These are phyloP conservation scores for Himalopsyche kuldschensis DNA, from an alignment of 2,888 invertebrate species.

Conservation along the genomic window DNA sequence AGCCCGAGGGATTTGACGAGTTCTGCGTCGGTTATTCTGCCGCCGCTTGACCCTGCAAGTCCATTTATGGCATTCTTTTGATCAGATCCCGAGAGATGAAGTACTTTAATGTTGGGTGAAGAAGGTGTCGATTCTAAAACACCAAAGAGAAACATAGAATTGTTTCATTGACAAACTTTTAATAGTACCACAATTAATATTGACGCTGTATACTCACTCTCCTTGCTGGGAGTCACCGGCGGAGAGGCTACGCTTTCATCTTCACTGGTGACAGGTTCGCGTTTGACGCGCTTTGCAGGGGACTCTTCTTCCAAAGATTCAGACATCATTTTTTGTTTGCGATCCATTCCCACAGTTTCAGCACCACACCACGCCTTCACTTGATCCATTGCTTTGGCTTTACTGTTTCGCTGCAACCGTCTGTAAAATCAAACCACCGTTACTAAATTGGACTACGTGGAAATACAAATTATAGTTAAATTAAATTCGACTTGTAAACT, in stretches of 20 bases:
- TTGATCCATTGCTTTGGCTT: constrained; percentile 78
- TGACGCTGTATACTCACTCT: constrained; percentile 34
- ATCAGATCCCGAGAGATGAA: constrained; percentile 28
- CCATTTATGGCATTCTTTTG: constrained; percentile 52
- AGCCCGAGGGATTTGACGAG: constrained; percentile 59
- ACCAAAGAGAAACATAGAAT: background rate
- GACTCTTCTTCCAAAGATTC: constrained; percentile 51
- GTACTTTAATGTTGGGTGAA: constrained; percentile 32
- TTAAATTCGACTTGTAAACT: background rate
- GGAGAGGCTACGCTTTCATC: constrained; percentile 56
- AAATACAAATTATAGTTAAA: background rate
- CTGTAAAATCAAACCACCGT: constrained; percentile 47
- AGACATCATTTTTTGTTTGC: constrained; percentile 54
- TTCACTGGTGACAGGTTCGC: constrained; percentile 56
- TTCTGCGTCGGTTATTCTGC: constrained; percentile 52
- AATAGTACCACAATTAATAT: background rate
- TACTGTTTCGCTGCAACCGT: constrained; percentile 75
- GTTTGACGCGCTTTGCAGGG: constrained; percentile 59
- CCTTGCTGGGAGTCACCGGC: constrained; percentile 49
- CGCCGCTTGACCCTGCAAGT: constrained; percentile 50
- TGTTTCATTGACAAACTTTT: background rate
- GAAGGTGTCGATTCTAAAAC: constrained; percentile 15
- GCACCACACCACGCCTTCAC: constrained; percentile 84
- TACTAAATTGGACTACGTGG: background rate
- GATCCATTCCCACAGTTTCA: constrained; percentile 54